Percentiles rank a stretch among this genome's conserved stretches.
Evolutionary conservation across 2,113 vertebrate genomes (phyloP).

Genomic region (Hyperoodon ampullatus): DNA sequence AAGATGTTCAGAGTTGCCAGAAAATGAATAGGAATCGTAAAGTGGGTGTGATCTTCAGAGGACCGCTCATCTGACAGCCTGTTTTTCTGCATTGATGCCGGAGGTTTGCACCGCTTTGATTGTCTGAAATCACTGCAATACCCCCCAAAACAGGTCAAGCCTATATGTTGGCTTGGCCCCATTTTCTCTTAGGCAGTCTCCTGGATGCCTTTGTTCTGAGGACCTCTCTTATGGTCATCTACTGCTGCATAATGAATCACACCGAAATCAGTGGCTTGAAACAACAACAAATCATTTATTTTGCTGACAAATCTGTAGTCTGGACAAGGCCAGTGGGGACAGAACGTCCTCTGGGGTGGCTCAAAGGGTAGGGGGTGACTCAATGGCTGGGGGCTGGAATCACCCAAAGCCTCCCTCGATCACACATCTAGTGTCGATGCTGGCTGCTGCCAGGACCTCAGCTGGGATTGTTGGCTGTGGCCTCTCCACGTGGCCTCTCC

Average conservation of each 20-base stretch:
- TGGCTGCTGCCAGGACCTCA: not conserved
- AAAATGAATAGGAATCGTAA: constrained; percentile 37
- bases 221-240: not conserved
- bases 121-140: not conserved
- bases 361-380: not conserved
- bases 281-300: not conserved
- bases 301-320: not conserved
- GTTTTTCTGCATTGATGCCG: not conserved
- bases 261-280: not conserved
- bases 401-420: not conserved
- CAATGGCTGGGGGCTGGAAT: not conserved
- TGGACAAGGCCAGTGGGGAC: not conserved
- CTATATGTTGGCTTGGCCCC: not conserved
- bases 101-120: not conserved
- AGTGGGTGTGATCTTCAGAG: constrained; percentile 10
- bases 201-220: not conserved
- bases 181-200: not conserved
- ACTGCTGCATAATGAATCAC: not conserved
- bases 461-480: not conserved
- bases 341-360: not conserved
- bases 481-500: not conserved
- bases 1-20: constrained; percentile 31
- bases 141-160: not conserved
- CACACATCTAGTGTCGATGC: not conserved
- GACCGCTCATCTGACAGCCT: not conserved